A percentile compares a stretch with the other conserved stretches of the same genome.
Conservation (phyloP, 2,797 vertebrate genomes). For the Silurus aristotelis region DNA sequence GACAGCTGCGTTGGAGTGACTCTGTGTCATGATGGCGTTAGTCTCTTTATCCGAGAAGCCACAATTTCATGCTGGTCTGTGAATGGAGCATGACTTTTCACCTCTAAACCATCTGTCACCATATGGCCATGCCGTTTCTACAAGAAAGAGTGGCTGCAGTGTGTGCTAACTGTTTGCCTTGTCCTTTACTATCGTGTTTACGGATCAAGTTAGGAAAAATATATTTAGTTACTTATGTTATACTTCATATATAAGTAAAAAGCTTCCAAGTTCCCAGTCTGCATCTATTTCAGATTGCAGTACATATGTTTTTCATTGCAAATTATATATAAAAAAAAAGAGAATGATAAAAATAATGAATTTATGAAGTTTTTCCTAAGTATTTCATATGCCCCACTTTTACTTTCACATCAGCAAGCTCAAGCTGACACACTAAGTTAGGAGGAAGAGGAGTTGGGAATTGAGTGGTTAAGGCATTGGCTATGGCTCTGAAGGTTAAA, state of each 20-base stretch:
- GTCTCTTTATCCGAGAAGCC: constrained; percentile 5
- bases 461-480: too few relatives aligned
- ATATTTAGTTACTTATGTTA: neutral
- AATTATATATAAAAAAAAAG: too few relatives aligned
- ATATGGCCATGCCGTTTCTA: constrained; percentile 21
- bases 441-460: too few relatives aligned
- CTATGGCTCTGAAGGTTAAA: too few relatives aligned
- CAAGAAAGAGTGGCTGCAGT: neutral
- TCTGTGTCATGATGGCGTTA: neutral
- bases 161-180: constrained; percentile 4
- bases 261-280: neutral
- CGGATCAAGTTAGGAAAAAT: neutral
- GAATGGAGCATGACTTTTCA: constrained; percentile 19
- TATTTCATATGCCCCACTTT: too few relatives aligned
- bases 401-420: too few relatives aligned
- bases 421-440: too few relatives aligned
- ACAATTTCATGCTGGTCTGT: neutral
- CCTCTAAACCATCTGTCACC: constrained; percentile 42
- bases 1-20: constrained; percentile 5
- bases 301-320: neutral
- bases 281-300: neutral
- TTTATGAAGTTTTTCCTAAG: too few relatives aligned
- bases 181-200: neutral
- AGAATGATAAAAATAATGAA: too few relatives aligned
- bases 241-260: neutral